Evolutionary conservation across 2,113 vertebrate species (phyloP), one percentile per base, ranked within the genome.

Genomic region (Elaphurus davidianus): DNA sequence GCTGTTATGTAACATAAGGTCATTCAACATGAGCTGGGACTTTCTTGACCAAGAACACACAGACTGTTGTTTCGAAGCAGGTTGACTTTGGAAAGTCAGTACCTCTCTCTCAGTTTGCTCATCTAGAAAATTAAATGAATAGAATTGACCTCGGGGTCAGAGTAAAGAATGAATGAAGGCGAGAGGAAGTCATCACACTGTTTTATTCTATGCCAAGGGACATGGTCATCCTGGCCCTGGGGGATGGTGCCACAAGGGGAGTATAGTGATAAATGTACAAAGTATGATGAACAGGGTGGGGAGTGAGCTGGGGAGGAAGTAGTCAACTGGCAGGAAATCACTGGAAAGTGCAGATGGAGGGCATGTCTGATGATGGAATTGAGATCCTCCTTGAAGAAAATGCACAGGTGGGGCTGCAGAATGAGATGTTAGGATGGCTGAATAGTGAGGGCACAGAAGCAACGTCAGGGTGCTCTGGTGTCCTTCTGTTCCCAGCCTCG

Each of bases 381-480:
- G 88, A 92, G 71, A 45, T 15, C 11, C 27, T 67, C 52, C 36
- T 4, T 33, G 76, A 43, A 88, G 52, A 13, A 85, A 86, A 91
- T 25, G 33, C 45, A 76, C 14, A 47, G 43, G 30, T 9, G 57
- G 33, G 52, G 17, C 12, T 59, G 43, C 47, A 33, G 23, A 54
- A 71, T 12, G 13, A 85, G 36, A 74, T 17, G 23, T 36, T 36
- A 87, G 89, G 8, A 52, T 21, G 3, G 5, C 0, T 76, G 25
- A 92, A 54, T 12, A 23, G 45, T 0, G 33, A 30, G 0, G 54
- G 76, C 50, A 21, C 4, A 85, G 36, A 64, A 40, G 15, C 17
- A 4, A 28, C 0, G 0, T 25, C 23, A 27, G 16, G 47, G 28
- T 2, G 5, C 40, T 45, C 8, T 1, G 2, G 2, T 3, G 2